Conservation (phyloP, 2,888 invertebrate genomes). For the Troilus luridus region DNA sequence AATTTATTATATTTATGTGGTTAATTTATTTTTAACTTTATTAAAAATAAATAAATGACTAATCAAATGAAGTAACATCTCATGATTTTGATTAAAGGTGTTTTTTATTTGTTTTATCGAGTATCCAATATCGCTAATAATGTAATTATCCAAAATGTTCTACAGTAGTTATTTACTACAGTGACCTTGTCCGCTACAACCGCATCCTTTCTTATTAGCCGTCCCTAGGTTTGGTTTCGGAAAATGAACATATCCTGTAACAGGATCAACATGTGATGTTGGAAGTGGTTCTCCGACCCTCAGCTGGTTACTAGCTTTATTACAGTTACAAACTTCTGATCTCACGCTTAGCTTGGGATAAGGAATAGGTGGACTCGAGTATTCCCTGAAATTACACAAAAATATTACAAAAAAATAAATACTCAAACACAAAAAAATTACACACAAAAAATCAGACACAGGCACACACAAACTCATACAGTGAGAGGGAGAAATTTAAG, state of each 20-base stretch:
- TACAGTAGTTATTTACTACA: neutral
- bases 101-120: neutral
- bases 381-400: neutral
- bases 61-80: neutral
- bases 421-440: neutral
- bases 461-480: too few species aligned
- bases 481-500: too few species aligned
- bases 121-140: neutral
- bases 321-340: neutral
- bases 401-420: neutral
- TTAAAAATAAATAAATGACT: neutral
- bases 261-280: neutral
- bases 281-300: constrained; percentile 20
- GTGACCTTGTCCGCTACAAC: neutral
- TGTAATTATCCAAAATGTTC: neutral
- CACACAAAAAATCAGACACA: too few species aligned
- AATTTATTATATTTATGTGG: too few species aligned
- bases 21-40: neutral
- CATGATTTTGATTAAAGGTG: neutral
- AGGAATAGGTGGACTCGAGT: neutral
- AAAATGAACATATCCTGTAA: neutral
- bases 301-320: neutral
- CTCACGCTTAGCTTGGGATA: constrained; percentile 6
- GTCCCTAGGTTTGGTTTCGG: neutral
- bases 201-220: neutral